These are phyloP conservation scores for Sternotherus odoratus DNA, from an alignment of 2,797 vertebrate species.

Conservation along the genomic window DNA sequence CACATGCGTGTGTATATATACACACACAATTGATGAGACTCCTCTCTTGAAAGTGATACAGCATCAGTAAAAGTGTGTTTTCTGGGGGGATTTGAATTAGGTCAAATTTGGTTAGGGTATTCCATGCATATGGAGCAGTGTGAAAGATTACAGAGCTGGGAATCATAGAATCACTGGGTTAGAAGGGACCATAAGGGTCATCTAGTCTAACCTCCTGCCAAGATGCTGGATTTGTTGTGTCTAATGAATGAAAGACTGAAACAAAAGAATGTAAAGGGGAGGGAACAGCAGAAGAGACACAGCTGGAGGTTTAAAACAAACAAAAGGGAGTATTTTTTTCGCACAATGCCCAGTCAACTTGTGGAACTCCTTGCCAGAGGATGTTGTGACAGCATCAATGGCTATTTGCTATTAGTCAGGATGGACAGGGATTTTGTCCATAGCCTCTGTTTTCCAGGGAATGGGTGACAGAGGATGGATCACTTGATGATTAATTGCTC, in stretches of 20 bases:
- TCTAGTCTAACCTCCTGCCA: background rate
- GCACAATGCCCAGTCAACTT: no score
- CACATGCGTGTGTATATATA: background rate
- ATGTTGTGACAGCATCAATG: no score
- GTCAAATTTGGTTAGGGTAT: conserved; percentile 36
- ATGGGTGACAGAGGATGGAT: no score
- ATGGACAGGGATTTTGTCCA: no score
- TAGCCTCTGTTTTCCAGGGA: no score
- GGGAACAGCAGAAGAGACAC: background rate
- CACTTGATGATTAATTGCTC: no score
- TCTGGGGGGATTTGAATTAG: conserved; percentile 42
- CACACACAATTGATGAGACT: conserved; percentile 36
- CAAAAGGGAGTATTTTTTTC: no score
- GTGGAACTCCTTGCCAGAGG: no score
- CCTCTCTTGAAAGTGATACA: conserved; percentile 36
- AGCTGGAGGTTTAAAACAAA: no score
- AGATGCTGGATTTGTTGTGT: background rate
- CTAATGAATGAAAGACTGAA: conserved; percentile 40
- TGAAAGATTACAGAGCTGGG: conserved; percentile 7
- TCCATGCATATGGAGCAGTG: conserved; percentile 41
- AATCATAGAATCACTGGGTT: background rate
- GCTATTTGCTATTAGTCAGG: no score
- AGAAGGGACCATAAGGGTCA: background rate
- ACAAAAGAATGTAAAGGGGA: background rate
- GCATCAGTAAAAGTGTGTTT: conserved; percentile 62